These are phyloP conservation scores for Choloepus didactylus DNA, from an alignment of 2,797 vertebrate genomes.

Conservation along the genomic window DNA sequence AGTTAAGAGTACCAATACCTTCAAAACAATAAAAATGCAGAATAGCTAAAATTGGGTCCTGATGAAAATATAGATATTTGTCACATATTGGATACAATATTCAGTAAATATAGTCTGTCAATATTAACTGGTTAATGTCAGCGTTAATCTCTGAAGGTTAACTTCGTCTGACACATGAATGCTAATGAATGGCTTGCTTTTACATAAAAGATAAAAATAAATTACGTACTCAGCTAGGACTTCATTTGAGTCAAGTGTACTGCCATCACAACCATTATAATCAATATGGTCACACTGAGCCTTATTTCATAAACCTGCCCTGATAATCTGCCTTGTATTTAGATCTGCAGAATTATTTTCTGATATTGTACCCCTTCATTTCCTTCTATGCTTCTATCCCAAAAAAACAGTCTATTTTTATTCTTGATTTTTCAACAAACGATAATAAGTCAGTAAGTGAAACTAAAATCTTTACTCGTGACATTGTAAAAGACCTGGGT, in stretches of 20 bases:
- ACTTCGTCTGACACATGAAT: neutral
- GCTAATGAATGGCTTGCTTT: neutral
- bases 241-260: neutral
- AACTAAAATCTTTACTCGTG: constrained; percentile 41
- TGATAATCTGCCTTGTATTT: neutral
- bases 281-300: neutral
- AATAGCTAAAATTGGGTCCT: constrained; percentile 19
- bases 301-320: neutral
- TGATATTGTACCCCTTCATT: neutral
- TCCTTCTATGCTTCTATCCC: neutral
- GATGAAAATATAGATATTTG: constrained; percentile 7
- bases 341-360: neutral
- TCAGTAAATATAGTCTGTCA: neutral
- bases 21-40: neutral
- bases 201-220: constrained; percentile 3
- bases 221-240: neutral
- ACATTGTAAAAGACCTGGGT: constrained; percentile 8
- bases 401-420: constrained; percentile 41
- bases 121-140: neutral
- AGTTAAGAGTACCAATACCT: neutral
- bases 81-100: neutral
- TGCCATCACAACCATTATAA: neutral
- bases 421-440: constrained; percentile 25
- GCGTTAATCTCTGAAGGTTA: neutral
- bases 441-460: constrained; percentile 35